Percentiles rank a stretch among this genome's conserved stretches.
phyloP scores from a whole-genome alignment of 2,113 vertebrate genomes.

The Dipodomys merriami region DNA sequence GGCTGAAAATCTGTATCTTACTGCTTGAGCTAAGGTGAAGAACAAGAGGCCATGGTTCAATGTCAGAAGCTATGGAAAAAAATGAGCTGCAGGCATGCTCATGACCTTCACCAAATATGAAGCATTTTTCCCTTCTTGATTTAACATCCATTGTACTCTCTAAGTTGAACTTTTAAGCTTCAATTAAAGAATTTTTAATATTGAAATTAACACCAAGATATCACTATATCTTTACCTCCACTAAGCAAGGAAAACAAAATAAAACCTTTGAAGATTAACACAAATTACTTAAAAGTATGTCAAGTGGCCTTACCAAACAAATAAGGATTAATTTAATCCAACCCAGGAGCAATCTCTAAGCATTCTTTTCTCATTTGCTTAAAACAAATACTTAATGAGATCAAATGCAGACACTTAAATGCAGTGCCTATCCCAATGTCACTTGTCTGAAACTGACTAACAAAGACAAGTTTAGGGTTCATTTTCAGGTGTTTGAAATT shows the following conservation, averaged over 20 bases:
- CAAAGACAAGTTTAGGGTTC: background rate
- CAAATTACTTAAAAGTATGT: conserved; percentile 30
- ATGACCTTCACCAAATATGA: background rate
- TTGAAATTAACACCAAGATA: background rate
- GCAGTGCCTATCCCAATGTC: background rate
- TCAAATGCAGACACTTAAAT: conserved; percentile 19
- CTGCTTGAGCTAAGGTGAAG: conserved; percentile 60
- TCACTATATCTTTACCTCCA: background rate
- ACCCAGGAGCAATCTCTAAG: background rate
- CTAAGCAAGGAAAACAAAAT: background rate
- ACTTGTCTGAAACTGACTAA: background rate
- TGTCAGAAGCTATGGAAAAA: conserved; percentile 19
- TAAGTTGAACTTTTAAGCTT: conserved; percentile 54
- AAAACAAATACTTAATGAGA: conserved; percentile 13
- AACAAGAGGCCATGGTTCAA: conserved; percentile 58
- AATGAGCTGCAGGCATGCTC: background rate
- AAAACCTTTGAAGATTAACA: background rate
- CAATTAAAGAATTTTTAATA: background rate
- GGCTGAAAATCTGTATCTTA: background rate
- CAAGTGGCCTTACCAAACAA: background rate
- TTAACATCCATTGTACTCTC: background rate
- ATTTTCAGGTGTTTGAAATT: conserved; percentile 31
- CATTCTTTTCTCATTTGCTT: conserved; percentile 21
- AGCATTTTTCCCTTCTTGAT: conserved; percentile 12
- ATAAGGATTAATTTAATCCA: background rate